These are phyloP conservation scores for Piprites chloris DNA, from an alignment of 2,113 vertebrate genomes.

Conservation along the genomic window DNA sequence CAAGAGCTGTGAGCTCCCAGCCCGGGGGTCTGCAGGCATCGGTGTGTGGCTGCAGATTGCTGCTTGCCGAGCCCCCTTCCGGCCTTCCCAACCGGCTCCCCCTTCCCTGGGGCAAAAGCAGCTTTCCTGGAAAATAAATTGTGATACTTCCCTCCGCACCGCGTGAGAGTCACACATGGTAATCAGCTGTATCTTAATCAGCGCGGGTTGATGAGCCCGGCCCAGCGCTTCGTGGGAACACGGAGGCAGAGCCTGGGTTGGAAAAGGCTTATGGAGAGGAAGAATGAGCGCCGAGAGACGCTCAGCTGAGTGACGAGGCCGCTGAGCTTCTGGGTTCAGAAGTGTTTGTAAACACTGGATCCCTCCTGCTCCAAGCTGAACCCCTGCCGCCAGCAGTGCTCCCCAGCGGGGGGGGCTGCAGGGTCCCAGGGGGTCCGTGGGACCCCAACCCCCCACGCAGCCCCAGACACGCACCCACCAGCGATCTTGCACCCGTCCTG, in stretches of 20 bases:
- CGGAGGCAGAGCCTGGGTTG: not conserved
- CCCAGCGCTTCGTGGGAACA: conserved; percentile 6
- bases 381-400: not conserved
- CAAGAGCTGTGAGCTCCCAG: not conserved
- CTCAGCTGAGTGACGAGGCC: not conserved
- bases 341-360: not conserved
- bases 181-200: not conserved
- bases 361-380: not conserved
- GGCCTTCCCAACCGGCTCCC: not conserved
- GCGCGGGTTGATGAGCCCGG: not conserved
- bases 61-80: not conserved
- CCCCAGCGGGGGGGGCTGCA: not conserved
- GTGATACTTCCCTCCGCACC: not conserved
- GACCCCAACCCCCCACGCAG: not conserved
- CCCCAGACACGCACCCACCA: not conserved
- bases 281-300: not conserved
- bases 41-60: accelerated
- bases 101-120: not conserved
- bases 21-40: not conserved
- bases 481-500: no score
- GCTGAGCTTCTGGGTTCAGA: not conserved
- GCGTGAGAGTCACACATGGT: not conserved
- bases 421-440: no score
- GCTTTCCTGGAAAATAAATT: not conserved
- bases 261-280: not conserved